Evolutionary conservation across 2,888 invertebrate species (phyloP).

Genomic region (Leptopilina drosophilae): DNA sequence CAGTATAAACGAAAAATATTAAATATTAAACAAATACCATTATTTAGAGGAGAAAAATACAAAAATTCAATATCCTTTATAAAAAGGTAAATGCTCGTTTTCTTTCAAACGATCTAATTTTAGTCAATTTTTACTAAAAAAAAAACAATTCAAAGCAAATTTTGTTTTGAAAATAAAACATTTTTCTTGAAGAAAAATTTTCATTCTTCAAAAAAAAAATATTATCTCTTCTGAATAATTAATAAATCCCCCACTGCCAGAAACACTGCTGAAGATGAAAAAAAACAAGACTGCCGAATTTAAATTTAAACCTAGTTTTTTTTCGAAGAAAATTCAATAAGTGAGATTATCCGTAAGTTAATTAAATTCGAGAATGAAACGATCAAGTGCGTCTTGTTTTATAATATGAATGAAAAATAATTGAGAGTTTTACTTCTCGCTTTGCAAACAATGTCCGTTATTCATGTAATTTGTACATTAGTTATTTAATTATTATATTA

Average conservation of each 20-base stretch:
- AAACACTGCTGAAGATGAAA: neutral
- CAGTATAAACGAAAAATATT: neutral
- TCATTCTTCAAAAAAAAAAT: neutral
- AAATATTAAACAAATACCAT: too few relatives aligned
- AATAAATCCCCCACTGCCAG: slow-evolving; percentile 5
- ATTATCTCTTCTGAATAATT: neutral
- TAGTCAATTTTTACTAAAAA: too few relatives aligned
- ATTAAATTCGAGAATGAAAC: slow-evolving; percentile 27
- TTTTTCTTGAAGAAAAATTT: neutral
- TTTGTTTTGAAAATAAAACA: too few relatives aligned
- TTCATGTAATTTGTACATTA: slow-evolving; percentile 38
- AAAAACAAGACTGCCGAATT: slow-evolving; percentile 36
- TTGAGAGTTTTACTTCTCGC: slow-evolving; percentile 11
- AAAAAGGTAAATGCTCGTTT: neutral
- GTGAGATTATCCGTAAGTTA: slow-evolving; percentile 31
- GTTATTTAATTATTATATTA: slow-evolving; percentile 34
- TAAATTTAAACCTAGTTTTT: slow-evolving; percentile 19
- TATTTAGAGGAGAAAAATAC: neutral
- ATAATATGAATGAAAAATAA: neutral
- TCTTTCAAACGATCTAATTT: neutral
- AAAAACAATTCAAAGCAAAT: too few relatives aligned
- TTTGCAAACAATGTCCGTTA: slow-evolving; percentile 19
- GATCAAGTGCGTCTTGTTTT: slow-evolving; percentile 20
- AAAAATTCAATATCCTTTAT: neutral
- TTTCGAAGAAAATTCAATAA: slow-evolving; percentile 18